Conservation (phyloP, 2,113 vertebrate species). For the Megaleporinus macrocephalus region DNA sequence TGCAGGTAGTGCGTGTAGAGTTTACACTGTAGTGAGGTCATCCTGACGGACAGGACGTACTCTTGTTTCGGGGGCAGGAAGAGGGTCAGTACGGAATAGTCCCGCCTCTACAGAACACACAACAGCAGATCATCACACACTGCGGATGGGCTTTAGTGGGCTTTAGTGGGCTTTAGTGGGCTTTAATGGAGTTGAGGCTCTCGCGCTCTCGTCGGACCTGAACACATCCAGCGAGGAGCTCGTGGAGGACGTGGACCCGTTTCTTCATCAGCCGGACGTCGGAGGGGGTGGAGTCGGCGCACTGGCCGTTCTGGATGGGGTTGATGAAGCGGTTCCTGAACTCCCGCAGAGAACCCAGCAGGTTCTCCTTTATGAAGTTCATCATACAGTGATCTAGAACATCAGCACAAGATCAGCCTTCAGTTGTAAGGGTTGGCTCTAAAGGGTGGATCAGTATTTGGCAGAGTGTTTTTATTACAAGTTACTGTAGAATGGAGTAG, state of each 20-base stretch:
- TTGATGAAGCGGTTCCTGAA: slow-evolving; percentile 98
- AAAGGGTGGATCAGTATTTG: no score
- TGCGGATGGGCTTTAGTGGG: no score
- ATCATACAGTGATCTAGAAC: slow-evolving; percentile 95
- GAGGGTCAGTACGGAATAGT: slow-evolving; percentile 91
- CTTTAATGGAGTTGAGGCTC: no score
- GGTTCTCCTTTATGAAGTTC: slow-evolving; percentile 95
- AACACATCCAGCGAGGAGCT: slow-evolving; percentile 92
- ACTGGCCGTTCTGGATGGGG: slow-evolving; percentile 96
- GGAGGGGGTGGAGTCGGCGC: slow-evolving; percentile 90
- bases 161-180: no score
- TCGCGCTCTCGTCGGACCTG: slow-evolving; percentile 79
- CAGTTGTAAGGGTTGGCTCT: no score
- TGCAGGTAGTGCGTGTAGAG: slow-evolving; percentile 92
- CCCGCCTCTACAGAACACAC: slow-evolving; percentile 83
- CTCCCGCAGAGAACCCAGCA: slow-evolving; percentile 91
- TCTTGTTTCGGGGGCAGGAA: slow-evolving; percentile 96
- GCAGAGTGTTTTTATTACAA: no score
- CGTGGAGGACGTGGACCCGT: slow-evolving; percentile 92
- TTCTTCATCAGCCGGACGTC: slow-evolving; percentile 98
- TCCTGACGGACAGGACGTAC: slow-evolving; percentile 90
- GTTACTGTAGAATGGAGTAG: no score
- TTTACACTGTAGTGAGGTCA: slow-evolving; percentile 88
- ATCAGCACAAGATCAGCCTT: neutral
- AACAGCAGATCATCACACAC: neutral